These are phyloP conservation scores for Nanorana parkeri DNA, from an alignment of 2,113 vertebrate genomes.

Conservation along the genomic window DNA sequence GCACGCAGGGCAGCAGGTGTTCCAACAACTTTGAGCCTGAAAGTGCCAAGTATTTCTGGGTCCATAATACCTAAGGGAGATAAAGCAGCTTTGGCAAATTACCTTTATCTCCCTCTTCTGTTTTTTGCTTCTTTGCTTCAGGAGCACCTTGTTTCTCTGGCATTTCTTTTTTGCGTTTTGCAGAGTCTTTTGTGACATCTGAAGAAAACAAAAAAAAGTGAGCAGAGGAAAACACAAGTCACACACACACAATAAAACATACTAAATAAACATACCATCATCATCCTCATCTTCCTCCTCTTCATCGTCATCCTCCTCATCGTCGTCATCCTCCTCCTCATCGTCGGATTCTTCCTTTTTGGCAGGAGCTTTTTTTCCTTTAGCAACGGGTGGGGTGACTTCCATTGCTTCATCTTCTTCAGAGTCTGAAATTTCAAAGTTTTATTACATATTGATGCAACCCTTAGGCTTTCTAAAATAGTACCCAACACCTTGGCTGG, in stretches of 20 bases:
- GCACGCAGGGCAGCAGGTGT: too few relatives aligned
- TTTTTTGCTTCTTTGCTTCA: slow-evolving; percentile 78
- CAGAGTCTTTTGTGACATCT: slow-evolving; percentile 76
- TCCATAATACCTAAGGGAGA: too few relatives aligned
- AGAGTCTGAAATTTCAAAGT: slow-evolving; percentile 74
- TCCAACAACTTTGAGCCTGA: too few relatives aligned
- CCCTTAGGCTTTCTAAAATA: too few relatives aligned
- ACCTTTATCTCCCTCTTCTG: slow-evolving; percentile 55
- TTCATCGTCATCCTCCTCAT: slow-evolving; percentile 66
- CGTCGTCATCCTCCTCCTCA: slow-evolving; percentile 80
- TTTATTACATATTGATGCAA: too few relatives aligned
- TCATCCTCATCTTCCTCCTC: slow-evolving; percentile 41
- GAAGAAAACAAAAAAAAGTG: neutral
- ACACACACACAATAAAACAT: neutral
- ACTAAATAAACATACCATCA: neutral
- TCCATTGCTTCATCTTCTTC: slow-evolving; percentile 92
- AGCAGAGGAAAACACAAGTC: neutral
- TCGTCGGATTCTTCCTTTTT: slow-evolving; percentile 77
- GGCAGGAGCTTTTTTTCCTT: slow-evolving; percentile 84
- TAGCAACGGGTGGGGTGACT: slow-evolving; percentile 73
- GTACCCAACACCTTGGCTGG: too few relatives aligned
- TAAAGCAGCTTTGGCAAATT: too few relatives aligned
- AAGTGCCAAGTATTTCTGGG: too few relatives aligned
- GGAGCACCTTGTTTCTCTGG: slow-evolving; percentile 71
- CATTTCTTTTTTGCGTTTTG: slow-evolving; percentile 81